These are phyloP conservation scores for Pandemis corylana DNA, from an alignment of 2,888 invertebrate genomes.

Conservation along the genomic window DNA sequence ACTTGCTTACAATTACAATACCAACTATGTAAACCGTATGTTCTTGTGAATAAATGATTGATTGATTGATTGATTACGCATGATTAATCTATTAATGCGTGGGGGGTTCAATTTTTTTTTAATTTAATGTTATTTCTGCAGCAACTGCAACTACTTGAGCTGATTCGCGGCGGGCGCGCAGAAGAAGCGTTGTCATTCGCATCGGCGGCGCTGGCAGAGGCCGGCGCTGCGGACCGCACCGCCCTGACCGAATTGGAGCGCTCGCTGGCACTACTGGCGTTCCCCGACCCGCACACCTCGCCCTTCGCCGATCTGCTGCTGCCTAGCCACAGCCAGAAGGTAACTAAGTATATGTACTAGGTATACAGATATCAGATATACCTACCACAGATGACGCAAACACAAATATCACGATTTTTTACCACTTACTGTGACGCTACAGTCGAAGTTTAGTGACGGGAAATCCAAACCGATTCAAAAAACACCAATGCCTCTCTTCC, in stretches of 20 bases:
- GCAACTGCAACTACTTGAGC: conserved; percentile 95
- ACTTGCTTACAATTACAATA: no score
- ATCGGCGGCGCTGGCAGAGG: conserved; percentile 94
- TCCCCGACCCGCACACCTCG: conserved; percentile 97
- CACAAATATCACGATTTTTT: no score
- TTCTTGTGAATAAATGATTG: no score
- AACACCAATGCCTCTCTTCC: no score
- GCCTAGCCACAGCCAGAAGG: conserved; percentile 97
- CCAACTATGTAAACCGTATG: no score
- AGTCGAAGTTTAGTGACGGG: no score
- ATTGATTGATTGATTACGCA: no score
- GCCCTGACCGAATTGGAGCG: conserved; percentile 93
- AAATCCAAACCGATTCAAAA: no score
- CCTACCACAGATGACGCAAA: no score
- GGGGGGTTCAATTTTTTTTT: not conserved
- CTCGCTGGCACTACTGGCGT: conserved; percentile 97
- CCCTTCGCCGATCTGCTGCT: conserved; percentile 98
- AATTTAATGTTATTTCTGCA: conserved; percentile 55
- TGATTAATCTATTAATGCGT: no score
- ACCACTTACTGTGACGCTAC: no score
- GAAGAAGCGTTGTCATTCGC: conserved; percentile 96
- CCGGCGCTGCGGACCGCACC: conserved; percentile 92
- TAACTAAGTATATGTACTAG: conserved; percentile 61
- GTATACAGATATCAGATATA: no score
- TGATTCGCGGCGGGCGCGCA: conserved; percentile 93